phyloP scores from a whole-genome alignment of 2,113 vertebrate genomes.

The Python bivittatus region DNA sequence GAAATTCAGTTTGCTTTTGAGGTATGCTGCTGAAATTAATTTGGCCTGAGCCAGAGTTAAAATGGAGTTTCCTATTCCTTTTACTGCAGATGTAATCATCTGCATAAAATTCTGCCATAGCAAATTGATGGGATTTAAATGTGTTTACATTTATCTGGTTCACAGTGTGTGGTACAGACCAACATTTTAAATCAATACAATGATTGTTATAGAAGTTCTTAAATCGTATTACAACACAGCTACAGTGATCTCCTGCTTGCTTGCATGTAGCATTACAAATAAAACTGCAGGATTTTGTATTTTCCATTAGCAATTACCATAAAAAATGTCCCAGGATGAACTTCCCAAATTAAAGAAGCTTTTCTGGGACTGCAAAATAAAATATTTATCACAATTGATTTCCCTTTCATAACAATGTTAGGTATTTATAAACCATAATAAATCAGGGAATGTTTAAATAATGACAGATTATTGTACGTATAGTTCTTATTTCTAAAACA shows the following conservation, averaged over 20 bases:
- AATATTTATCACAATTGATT: constrained; percentile 18
- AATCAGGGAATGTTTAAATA: constrained; percentile 41
- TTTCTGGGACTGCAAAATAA: neutral
- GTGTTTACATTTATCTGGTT: neutral
- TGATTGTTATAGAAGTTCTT: neutral
- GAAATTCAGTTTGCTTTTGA: neutral
- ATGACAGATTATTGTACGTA: neutral
- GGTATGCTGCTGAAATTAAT: neutral
- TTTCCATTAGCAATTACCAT: constrained; percentile 34
- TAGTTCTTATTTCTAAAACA: constrained; percentile 21
- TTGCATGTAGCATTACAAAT: neutral
- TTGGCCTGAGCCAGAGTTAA: neutral
- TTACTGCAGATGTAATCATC: neutral
- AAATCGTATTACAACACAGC: neutral
- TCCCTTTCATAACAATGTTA: neutral
- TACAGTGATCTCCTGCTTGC: neutral
- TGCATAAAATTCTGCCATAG: neutral
- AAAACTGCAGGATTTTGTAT: constrained; percentile 10
- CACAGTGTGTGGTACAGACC: neutral
- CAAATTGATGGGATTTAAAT: neutral
- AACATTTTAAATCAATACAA: neutral
- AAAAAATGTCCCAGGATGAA: neutral
- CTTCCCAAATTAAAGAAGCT: neutral
- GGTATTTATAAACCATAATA: neutral
- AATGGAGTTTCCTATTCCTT: neutral